Base-by-base conservation (phyloP, 2,113 vertebrate genomes). In the Aepyceros melampus region DNA sequence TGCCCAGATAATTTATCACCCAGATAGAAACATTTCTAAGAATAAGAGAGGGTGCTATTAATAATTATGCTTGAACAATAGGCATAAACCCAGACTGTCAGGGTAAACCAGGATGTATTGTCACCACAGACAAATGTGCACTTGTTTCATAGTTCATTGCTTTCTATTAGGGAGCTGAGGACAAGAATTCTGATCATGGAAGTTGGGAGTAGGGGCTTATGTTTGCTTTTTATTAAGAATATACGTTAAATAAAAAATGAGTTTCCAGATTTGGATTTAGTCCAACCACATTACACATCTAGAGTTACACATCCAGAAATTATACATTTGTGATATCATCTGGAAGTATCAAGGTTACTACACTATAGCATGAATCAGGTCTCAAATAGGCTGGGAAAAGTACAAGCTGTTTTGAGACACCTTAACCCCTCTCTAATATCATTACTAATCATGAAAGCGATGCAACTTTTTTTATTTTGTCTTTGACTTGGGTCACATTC, bases 401-500 rank as follows among this genome's bases (percentile, higher is more conserved):
- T 95, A 97, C 97, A 96, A 85, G 67, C 89, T 98, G 96, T 90
- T 96, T 95, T 93, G 74, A 96, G 87, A 87, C 40, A 96, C 31
- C 74, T 93, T 64, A 84, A n/a, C 27, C 23, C 53, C 43, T 91
- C 79, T 96, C 85, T n/a, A 91, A 40, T 87, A 62, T 84, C 90
- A 92, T 92, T 93, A 95, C 92, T 91, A 98, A 84, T 87, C 45
- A 89, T 53, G 87, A 96, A 96, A 94, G 95, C 56, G 94, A 92
- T 86, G 53, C 58, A 97, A 89, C 91, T 95, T 88, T 64, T 82
- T 97, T 96, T 93, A 67, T 95, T 98, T 97, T 95, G 89, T 81
- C 95, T 76, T 83, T 47, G 23, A 95, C 79, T 95, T 85, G 81
- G 85, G 93, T 96, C 96, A 96, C 97, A 97, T 98, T 97, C 97